Base-by-base conservation (phyloP, 2,888 invertebrate species). In the Protonemura montana region DNA sequence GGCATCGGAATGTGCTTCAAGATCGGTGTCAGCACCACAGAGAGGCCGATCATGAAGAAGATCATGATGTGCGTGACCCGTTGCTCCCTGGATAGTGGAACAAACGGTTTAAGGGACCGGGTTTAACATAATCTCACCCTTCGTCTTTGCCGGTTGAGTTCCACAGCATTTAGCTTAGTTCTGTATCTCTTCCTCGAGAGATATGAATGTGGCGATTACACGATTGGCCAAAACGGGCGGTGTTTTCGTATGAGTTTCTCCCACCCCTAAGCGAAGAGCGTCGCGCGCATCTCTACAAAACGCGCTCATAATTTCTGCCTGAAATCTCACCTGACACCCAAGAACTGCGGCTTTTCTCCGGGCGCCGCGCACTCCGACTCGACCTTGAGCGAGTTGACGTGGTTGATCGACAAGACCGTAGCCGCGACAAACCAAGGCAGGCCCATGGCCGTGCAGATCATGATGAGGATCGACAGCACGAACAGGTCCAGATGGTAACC, bases 401-500 rank as follows among this genome's bases (percentile, higher is more conserved):
- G 99, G 90, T 98, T 99, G 89, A 99, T 98, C 88, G 99, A 98
- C 59, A 99, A 92, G 0, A 99, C 99, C 0, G 99, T 99, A 0
- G 99, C 99, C 16, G 99, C 99, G 42, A 99, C 98, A 90, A 98
- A 98, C 97, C 97, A 98, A 0, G 99, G 99, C 85, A 99, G 92
- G 0, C 99, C 99, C 95, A 99, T 95, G 0, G 97, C 90, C 13
- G 98, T 98, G 90, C 98, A 98, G 87, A 98, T 93, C 89, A 96
- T 94, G 89, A 99, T 98, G 86, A 98, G 92, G 87, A 98, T 94
- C 0, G 97, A 95, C 88, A 99, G 92, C 0, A 99, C 93, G 90
- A 99, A 97, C 35, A 99, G 93, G 91, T 99, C 99, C 91, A 99
- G 92, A 91, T 99, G 99, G 91, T 98, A 98, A 30, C 99, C 99